A percentile compares a stretch with the other conserved stretches of the same genome.
These are phyloP conservation scores for Agrilus planipennis DNA, from an alignment of 1,140 invertebrate species.

Conservation along the genomic window DNA sequence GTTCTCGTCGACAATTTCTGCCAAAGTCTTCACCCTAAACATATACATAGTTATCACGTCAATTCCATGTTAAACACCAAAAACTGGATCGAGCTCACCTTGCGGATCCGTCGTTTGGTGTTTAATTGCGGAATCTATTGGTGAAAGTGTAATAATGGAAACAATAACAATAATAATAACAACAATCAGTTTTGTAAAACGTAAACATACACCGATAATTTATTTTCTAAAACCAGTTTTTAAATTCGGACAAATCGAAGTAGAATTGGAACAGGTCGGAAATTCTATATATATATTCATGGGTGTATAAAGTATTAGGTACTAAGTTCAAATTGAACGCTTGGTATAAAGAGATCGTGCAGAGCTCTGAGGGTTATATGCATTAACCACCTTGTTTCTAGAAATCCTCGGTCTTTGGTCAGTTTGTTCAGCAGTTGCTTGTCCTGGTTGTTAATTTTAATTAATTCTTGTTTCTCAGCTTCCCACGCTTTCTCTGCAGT, in stretches of 20 bases:
- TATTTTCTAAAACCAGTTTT: background rate
- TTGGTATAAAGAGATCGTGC: conserved; percentile 15
- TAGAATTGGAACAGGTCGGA: too few species aligned
- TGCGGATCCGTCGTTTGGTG: conserved; percentile 6
- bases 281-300: background rate
- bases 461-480: conserved; percentile 26
- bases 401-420: conserved; percentile 22
- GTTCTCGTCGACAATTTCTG: conserved; percentile 8
- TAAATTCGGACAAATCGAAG: background rate
- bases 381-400: conserved; percentile 30
- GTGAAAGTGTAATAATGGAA: background rate
- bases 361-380: conserved; percentile 11
- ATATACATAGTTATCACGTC: conserved; percentile 22
- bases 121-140: conserved; percentile 2
- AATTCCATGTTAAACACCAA: conserved; percentile 19
- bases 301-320: background rate
- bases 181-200: background rate
- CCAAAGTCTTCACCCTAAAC: conserved; percentile 20
- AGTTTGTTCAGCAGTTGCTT: conserved; percentile 25
- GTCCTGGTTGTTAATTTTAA: conserved; percentile 22
- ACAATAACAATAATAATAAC: too few species aligned
- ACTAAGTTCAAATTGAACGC: conserved; percentile 3
- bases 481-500: conserved; percentile 19
- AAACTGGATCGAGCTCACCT: conserved; percentile 16
- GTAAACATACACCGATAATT: background rate